Evolutionary conservation across 2,888 invertebrate species (phyloP).

Genomic region (Clusia tigrina): DNA sequence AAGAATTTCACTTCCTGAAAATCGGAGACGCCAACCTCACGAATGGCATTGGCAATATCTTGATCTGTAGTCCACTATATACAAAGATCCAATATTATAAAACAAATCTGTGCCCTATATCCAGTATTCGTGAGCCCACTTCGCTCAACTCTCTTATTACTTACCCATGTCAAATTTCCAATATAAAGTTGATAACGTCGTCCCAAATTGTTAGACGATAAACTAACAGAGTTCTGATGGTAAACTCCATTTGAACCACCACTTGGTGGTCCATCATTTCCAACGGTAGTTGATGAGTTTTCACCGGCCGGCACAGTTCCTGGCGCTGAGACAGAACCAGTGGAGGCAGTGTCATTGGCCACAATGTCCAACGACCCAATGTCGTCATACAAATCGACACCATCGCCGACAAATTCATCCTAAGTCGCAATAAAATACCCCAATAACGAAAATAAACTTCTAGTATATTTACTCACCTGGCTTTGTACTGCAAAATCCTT

Average conservation of each 20-base stretch:
- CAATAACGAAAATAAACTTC: too few relatives aligned
- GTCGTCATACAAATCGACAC: constrained; percentile 94
- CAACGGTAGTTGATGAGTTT: constrained; percentile 67
- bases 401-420: constrained; percentile 68
- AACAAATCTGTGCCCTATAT: constrained; percentile 1
- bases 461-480: constrained; percentile 63
- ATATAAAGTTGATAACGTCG: constrained; percentile 93
- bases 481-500: constrained; percentile 86
- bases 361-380: too few relatives aligned
- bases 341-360: constrained; percentile 75
- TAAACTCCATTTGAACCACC: constrained; percentile 80
- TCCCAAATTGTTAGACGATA: constrained; percentile 74
- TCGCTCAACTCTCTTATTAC: too few relatives aligned
- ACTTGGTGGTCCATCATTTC: constrained; percentile 65
- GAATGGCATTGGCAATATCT: constrained; percentile 91
- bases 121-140: constrained; percentile 40
- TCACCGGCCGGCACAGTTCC: constrained; percentile 62
- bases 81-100: constrained; percentile 36
- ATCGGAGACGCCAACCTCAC: constrained; percentile 87
- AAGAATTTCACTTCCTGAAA: constrained; percentile 99
- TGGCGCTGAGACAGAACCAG: constrained; percentile 76
- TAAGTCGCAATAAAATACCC: constrained; percentile 33
- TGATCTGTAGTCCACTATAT: constrained; percentile 97
- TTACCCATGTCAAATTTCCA: constrained; percentile 98
- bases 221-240: constrained; percentile 74